Conservation (phyloP, 1,140 invertebrate genomes). For the Pseudomyrmex concolor region DNA sequence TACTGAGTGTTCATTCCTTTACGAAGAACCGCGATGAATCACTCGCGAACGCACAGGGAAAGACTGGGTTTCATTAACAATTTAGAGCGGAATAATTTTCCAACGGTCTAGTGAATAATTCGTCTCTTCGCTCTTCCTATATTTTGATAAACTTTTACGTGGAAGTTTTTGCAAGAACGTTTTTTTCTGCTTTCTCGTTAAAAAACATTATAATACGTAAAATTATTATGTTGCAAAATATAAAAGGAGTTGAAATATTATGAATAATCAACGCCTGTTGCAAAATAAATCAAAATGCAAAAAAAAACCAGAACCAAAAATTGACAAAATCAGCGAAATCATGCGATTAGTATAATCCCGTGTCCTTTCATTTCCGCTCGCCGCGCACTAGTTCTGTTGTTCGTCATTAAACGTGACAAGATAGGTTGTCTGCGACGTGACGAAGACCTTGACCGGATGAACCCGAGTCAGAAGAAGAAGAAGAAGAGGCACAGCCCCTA, state of each 20-base stretch:
- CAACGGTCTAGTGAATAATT: neutral
- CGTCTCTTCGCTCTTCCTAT: neutral
- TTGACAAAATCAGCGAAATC: neutral
- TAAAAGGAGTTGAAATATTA: neutral
- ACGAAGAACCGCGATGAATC: slow-evolving; percentile 63
- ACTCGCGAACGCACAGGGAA: slow-evolving; percentile 21
- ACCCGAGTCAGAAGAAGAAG: neutral
- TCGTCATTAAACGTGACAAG: slow-evolving; percentile 6
- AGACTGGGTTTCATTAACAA: slow-evolving; percentile 44
- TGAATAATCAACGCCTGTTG: neutral
- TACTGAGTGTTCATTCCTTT: slow-evolving; percentile 31
- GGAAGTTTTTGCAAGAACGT: neutral
- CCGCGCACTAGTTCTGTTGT: neutral
- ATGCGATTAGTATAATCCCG: neutral
- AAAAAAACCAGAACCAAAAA: neutral
- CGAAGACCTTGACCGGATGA: slow-evolving; percentile 47
- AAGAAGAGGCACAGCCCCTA: neutral
- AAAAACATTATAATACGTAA: neutral
- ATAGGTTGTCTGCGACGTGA: slow-evolving; percentile 7
- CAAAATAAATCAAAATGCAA: neutral
- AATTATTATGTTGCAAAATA: neutral
- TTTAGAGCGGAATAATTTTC: slow-evolving; percentile 23
- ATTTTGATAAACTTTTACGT: neutral
- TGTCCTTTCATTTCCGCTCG: neutral
- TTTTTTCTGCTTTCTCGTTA: neutral